These are phyloP conservation scores for Phrynosoma platyrhinos DNA, from an alignment of 2,113 vertebrate genomes.

Conservation along the genomic window DNA sequence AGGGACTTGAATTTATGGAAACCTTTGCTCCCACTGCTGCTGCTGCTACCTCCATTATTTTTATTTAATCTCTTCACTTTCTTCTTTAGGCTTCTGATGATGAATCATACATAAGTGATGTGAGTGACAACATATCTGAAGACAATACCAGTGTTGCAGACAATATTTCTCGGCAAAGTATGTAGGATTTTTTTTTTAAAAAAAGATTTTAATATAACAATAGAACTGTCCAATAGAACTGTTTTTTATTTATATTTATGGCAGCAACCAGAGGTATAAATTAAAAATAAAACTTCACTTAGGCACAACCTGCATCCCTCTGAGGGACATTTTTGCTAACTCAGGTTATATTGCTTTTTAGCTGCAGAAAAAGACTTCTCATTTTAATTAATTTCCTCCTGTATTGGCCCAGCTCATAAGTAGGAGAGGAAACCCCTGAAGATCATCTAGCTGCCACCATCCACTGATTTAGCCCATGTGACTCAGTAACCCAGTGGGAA, in stretches of 20 bases:
- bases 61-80: constrained; percentile 23
- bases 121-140: constrained; percentile 99
- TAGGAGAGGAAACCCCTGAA: too few relatives aligned
- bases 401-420: too few relatives aligned
- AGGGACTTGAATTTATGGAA: background rate
- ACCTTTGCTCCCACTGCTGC: background rate
- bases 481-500: too few relatives aligned
- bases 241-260: background rate
- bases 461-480: too few relatives aligned
- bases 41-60: background rate
- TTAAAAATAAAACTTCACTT: constrained; percentile 33
- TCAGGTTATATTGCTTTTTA: background rate
- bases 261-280: constrained; percentile 2
- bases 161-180: constrained; percentile 97
- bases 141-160: constrained; percentile 99
- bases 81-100: constrained; percentile 92
- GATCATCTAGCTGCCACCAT: too few relatives aligned
- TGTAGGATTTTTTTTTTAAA: constrained; percentile 14
- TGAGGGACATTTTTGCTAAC: background rate
- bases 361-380: background rate
- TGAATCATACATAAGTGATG: constrained; percentile 98
- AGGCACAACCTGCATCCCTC: background rate
- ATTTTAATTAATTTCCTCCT: too few relatives aligned
- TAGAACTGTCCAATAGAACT: too few relatives aligned
- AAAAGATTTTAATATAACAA: constrained; percentile 21